Conservation (phyloP, 2,113 vertebrate species). For the Illadopsis cleaveri region DNA sequence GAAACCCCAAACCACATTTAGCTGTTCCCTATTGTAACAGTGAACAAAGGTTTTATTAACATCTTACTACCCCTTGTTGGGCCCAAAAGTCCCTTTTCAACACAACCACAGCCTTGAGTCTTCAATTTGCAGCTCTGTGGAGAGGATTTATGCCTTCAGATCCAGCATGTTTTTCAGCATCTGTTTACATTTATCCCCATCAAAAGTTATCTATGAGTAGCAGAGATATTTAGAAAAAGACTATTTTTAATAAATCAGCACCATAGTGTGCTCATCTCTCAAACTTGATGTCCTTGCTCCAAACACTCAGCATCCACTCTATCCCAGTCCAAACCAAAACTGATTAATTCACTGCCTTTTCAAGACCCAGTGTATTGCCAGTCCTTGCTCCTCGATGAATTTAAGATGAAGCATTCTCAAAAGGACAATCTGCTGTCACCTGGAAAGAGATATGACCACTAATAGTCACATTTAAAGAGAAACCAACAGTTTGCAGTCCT, state of each 20-base stretch:
- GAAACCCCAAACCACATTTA: constrained; percentile 31
- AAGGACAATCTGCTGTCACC: neutral
- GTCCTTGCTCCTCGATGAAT: neutral
- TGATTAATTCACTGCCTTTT: neutral
- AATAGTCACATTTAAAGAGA: neutral
- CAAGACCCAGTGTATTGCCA: accelerated
- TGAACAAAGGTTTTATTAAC: constrained; percentile 46
- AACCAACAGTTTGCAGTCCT: neutral
- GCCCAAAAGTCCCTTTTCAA: constrained; percentile 19
- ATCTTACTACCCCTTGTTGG: neutral
- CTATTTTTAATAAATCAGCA: neutral
- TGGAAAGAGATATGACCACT: neutral
- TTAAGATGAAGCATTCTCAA: neutral
- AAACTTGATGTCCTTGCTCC: neutral
- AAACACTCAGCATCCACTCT: neutral
- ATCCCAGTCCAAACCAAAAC: neutral
- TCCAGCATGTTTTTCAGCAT: neutral
- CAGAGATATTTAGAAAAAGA: neutral
- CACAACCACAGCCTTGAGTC: neutral
- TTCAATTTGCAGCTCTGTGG: constrained; percentile 6
- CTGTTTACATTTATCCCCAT: neutral
- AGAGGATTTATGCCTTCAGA: neutral
- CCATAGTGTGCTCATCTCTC: neutral
- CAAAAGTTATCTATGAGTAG: neutral
- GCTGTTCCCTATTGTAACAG: neutral